Percentiles rank a stretch among this genome's conserved stretches.
phyloP scores from a whole-genome alignment of 2,888 invertebrate species.

The Drosophila meridionalis region DNA sequence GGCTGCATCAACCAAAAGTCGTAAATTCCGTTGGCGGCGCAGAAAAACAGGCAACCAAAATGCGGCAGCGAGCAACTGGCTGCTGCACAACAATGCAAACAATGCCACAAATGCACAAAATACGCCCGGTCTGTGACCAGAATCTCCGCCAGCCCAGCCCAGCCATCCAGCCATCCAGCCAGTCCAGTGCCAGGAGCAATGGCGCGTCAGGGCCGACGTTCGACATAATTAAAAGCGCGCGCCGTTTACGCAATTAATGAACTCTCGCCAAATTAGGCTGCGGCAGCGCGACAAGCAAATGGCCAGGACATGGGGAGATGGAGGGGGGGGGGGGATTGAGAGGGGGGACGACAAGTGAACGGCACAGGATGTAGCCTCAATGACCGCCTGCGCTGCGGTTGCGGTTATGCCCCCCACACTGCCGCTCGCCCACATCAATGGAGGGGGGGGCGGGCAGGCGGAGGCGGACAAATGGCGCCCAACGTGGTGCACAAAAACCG shows the following conservation, averaged over 20 bases:
- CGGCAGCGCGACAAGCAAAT: slow-evolving; percentile 75
- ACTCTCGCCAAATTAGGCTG: slow-evolving; percentile 80
- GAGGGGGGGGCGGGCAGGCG: slow-evolving; percentile 12
- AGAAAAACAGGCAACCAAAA: slow-evolving; percentile 63
- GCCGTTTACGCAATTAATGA: slow-evolving; percentile 80
- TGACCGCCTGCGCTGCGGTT: slow-evolving; percentile 62
- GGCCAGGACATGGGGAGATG: slow-evolving; percentile 43
- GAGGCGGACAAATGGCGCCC: slow-evolving; percentile 28
- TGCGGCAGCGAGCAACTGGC: slow-evolving; percentile 34
- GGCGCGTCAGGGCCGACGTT: slow-evolving; percentile 55
- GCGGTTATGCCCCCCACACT: slow-evolving; percentile 26
- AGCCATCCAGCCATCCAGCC: neutral
- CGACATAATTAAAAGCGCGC: slow-evolving; percentile 80
- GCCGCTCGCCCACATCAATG: slow-evolving; percentile 10
- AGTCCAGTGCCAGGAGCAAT: slow-evolving; percentile 2
- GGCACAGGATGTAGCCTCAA: slow-evolving; percentile 47
- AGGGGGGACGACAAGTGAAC: slow-evolving; percentile 18
- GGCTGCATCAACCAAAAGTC: slow-evolving; percentile 70
- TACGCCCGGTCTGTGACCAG: slow-evolving; percentile 57
- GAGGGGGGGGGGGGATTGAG: neutral
- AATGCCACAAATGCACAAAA: slow-evolving; percentile 78
- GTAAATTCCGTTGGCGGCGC: slow-evolving; percentile 71
- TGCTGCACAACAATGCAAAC: slow-evolving; percentile 71
- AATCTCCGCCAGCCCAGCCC: slow-evolving; percentile 4
- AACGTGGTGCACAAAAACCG: slow-evolving; percentile 68